These are phyloP conservation scores for Hydrolagus colliei DNA, from an alignment of 2,797 vertebrate genomes.

Conservation along the genomic window DNA sequence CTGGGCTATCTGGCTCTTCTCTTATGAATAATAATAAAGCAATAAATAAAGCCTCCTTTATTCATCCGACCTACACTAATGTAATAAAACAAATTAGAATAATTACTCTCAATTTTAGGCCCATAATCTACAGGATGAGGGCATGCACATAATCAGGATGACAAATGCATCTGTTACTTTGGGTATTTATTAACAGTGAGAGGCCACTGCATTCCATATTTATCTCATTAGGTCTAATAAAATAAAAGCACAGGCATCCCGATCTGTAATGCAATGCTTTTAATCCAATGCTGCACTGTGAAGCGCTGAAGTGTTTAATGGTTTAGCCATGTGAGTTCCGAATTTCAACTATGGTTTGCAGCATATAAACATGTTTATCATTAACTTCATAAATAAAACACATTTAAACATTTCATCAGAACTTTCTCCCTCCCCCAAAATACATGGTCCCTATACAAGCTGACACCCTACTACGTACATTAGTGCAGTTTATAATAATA, in stretches of 20 bases:
- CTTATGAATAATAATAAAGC: conserved; percentile 52
- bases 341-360: not conserved
- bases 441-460: too few relatives aligned
- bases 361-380: not conserved
- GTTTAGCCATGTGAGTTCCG: not conserved
- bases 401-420: too few relatives aligned
- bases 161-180: conserved; percentile 59
- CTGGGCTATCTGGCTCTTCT: conserved; percentile 39
- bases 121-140: conserved; percentile 50
- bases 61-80: conserved; percentile 65
- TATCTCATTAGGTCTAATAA: conserved; percentile 62
- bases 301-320: not conserved
- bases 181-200: conserved; percentile 48
- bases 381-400: not conserved
- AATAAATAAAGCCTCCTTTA: conserved; percentile 66
- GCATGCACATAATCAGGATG: conserved; percentile 56
- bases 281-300: not conserved
- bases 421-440: too few relatives aligned
- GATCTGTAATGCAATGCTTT: conserved; percentile 15
- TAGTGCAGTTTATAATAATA: too few relatives aligned
- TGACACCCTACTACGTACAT: too few relatives aligned
- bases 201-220: conserved; percentile 56
- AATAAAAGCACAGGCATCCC: conserved; percentile 45
- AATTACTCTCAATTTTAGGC: conserved; percentile 58
- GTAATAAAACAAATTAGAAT: conserved; percentile 74